phyloP scores from a whole-genome alignment of 2,797 vertebrate genomes.

The Darevskia nairensis region DNA sequence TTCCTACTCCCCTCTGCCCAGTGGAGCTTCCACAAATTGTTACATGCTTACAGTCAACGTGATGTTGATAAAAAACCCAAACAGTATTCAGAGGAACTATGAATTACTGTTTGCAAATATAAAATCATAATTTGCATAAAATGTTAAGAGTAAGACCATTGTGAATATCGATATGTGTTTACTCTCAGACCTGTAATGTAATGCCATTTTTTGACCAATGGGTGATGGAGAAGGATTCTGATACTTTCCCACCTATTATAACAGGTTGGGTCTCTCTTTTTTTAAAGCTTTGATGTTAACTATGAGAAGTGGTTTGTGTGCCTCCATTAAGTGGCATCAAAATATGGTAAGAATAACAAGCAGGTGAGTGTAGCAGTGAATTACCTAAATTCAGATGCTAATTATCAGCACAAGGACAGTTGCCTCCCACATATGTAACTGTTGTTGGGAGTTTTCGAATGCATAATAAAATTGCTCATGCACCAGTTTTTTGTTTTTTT shows the following conservation, averaged over 20 bases:
- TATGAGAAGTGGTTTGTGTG: slow-evolving; percentile 71
- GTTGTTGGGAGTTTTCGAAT: slow-evolving; percentile 62
- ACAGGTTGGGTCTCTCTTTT: slow-evolving; percentile 36
- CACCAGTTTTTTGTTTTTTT: slow-evolving; percentile 63
- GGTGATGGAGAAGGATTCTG: slow-evolving; percentile 71
- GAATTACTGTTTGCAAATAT: slow-evolving; percentile 74
- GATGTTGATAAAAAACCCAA: slow-evolving; percentile 62
- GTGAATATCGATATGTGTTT: slow-evolving; percentile 74
- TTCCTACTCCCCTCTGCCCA: slow-evolving; percentile 53
- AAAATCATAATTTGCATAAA: slow-evolving; percentile 77
- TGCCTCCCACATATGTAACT: slow-evolving; percentile 71
- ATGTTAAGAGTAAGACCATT: slow-evolving; percentile 72
- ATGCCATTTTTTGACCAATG: slow-evolving; percentile 73
- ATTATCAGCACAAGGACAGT: slow-evolving; percentile 77
- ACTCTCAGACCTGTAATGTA: slow-evolving; percentile 64
- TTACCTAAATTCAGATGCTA: slow-evolving; percentile 74
- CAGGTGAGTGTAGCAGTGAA: slow-evolving; percentile 62
- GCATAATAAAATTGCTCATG: slow-evolving; percentile 68
- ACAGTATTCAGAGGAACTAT: slow-evolving; percentile 67
- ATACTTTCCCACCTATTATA: slow-evolving; percentile 71
- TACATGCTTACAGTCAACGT: slow-evolving; percentile 58
- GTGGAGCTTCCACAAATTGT: slow-evolving; percentile 45
- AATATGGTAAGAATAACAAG: slow-evolving; percentile 63
- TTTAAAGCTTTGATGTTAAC: slow-evolving; percentile 72
- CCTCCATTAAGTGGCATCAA: slow-evolving; percentile 76